Evolutionary conservation across 1,140 invertebrate species (phyloP), one percentile per base, ranked within the genome.

Genomic region (Anthonomus grandis): DNA sequence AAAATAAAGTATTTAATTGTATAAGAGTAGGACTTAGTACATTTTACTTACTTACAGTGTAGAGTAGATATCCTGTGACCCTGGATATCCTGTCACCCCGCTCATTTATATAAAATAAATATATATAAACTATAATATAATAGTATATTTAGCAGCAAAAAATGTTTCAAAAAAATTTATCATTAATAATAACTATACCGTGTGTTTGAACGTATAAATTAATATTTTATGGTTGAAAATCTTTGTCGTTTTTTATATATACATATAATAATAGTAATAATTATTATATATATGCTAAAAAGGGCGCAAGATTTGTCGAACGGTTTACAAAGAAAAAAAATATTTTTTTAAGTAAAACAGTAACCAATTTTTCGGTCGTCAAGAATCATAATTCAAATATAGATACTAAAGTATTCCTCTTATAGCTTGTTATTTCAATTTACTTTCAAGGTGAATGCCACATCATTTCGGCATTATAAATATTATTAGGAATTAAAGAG

Each of bases 111-210:
- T 66, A 57, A 61, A 65, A 64, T 65, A 36, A 36, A 13, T 41
- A 13, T 15, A 46, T n/a, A 39, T 64, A 65, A 64, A 63, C 62
- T 67, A 67, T 64, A 59, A 66, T 64, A 51, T 55, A 55, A 42
- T 25, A 60, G 63, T 59, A 63, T 64, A 62, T 60, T 66, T 67
- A 70, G 63, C 63, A 61, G 64, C 60, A 66, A 58, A 64, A 51
- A 60, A 70, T 67, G 64, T 71, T 71, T 57, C 70, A 68, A 63
- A 67, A n/a, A n/a, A n/a, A 69, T 71, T 68, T 63, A 64, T 64
- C 58, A 65, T 57, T 37, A 49, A 21, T 47, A 41, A 17, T 13
- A 41, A 10, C 19, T 9, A 41, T 65, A 64, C 65, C 67, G 67
- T 57, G 54, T 64, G 60, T 69, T 64, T 70, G 62, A 60, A 66